These are phyloP conservation scores for Euglossa dilemma DNA, from an alignment of 1,140 invertebrate species.

Conservation along the genomic window DNA sequence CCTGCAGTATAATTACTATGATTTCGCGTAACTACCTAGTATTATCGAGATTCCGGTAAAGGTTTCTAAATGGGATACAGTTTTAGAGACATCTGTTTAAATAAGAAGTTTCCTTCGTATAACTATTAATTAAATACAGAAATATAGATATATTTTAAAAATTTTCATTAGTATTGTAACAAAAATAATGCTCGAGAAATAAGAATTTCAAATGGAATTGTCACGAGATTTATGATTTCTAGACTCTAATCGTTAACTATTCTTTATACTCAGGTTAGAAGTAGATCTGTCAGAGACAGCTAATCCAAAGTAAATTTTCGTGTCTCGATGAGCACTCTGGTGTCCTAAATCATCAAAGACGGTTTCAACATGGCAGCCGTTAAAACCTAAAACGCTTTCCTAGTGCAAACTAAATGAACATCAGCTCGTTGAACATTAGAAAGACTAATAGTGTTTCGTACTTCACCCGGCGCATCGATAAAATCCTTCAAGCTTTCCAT, in stretches of 20 bases:
- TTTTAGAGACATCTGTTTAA: too few species aligned
- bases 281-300: background rate
- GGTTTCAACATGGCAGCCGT: background rate
- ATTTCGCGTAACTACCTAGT: too few species aligned
- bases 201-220: background rate
- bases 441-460: slow-evolving; percentile 5
- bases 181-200: too few species aligned
- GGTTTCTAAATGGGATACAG: too few species aligned
- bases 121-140: too few species aligned
- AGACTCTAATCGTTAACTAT: background rate
- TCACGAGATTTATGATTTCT: too few species aligned
- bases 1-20: too few species aligned
- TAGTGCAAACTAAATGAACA: background rate
- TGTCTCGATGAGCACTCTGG: background rate
- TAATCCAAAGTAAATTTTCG: background rate
- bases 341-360: background rate
- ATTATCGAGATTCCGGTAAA: too few species aligned
- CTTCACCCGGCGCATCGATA: background rate
- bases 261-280: background rate
- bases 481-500: background rate
- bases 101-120: too few species aligned
- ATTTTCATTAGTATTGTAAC: too few species aligned
- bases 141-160: too few species aligned
- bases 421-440: slow-evolving; percentile 3
- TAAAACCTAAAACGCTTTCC: background rate